These are phyloP conservation scores for Diabrotica balteata DNA, from an alignment of 2,888 invertebrate species.

Conservation along the genomic window DNA sequence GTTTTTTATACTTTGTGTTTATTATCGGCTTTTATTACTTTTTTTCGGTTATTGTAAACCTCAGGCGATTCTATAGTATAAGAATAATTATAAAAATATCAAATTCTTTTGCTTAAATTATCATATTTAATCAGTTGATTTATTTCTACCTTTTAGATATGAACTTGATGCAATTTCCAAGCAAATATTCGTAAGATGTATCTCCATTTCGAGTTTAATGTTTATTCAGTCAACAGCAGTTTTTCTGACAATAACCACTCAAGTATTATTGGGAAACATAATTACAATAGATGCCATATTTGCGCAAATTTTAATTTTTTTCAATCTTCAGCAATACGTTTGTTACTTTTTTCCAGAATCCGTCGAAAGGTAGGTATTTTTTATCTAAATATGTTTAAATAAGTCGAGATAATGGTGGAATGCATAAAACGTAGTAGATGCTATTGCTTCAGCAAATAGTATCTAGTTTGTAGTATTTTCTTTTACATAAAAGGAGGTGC, in stretches of 20 bases:
- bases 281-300: slow-evolving; percentile 72
- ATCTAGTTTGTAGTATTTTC: too few species aligned
- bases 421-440: too few species aligned
- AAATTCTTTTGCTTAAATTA: too few species aligned
- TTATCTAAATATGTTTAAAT: background rate
- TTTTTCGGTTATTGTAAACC: too few species aligned
- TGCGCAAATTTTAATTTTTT: slow-evolving; percentile 79
- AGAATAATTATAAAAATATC: too few species aligned
- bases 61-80: too few species aligned
- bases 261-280: slow-evolving; percentile 70
- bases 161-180: slow-evolving; percentile 74
- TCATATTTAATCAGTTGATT: too few species aligned
- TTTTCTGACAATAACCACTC: slow-evolving; percentile 80
- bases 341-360: slow-evolving; percentile 47
- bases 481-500: too few species aligned
- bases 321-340: slow-evolving; percentile 65
- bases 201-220: slow-evolving; percentile 71
- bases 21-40: too few species aligned
- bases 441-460: too few species aligned
- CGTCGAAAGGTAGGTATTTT: slow-evolving; percentile 30
- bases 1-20: too few species aligned
- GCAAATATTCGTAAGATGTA: slow-evolving; percentile 72
- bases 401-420: too few species aligned
- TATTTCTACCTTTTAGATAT: slow-evolving; percentile 35
- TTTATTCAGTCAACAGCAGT: slow-evolving; percentile 86